phyloP scores from a whole-genome alignment of 2,888 invertebrate genomes.

The Noctua comes region DNA sequence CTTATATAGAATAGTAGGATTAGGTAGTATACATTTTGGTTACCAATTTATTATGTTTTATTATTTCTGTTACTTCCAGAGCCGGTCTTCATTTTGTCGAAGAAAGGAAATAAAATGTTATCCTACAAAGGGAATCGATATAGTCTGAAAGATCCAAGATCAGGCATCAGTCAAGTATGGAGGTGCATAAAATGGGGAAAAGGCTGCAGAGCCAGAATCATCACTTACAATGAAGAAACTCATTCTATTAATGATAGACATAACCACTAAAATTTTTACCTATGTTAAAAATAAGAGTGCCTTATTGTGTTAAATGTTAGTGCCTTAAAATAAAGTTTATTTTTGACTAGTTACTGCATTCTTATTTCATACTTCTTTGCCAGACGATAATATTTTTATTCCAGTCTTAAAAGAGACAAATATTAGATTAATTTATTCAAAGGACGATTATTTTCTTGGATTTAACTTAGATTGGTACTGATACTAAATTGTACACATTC shows the following conservation, averaged over 20 bases:
- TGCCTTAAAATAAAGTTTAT: conserved; percentile 22
- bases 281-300: conserved; percentile 13
- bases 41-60: too few species aligned
- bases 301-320: conserved; percentile 7
- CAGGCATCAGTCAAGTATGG: conserved; percentile 33
- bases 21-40: not conserved
- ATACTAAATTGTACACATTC: not conserved
- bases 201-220: conserved; percentile 32
- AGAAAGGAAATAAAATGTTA: conserved; percentile 25
- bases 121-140: conserved; percentile 12
- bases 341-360: conserved; percentile 3
- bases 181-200: conserved; percentile 36
- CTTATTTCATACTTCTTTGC: not conserved
- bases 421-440: not conserved
- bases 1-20: not conserved
- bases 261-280: conserved; percentile 23
- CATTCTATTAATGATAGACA: conserved; percentile 28
- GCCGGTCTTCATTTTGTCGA: conserved; percentile 3
- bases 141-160: conserved; percentile 24
- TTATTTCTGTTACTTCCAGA: conserved; percentile 1
- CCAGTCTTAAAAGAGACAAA: not conserved
- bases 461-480: not conserved
- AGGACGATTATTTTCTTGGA: not conserved
- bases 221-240: conserved; percentile 14
- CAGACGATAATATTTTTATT: not conserved